phyloP scores from a whole-genome alignment of 2,113 vertebrate species.

The Psilopsiagon aurifrons region DNA sequence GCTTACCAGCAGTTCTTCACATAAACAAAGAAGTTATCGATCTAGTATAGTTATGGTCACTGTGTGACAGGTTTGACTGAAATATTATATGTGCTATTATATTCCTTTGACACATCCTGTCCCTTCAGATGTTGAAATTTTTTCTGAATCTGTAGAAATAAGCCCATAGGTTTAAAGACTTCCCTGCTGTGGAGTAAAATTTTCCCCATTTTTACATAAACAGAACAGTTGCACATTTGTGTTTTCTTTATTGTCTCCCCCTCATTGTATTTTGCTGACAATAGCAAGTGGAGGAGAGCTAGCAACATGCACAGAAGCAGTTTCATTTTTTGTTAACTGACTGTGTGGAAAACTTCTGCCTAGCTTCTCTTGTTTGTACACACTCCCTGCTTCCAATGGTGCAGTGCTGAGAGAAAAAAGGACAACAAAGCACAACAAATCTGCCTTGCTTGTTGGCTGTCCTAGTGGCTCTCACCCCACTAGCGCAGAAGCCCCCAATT shows the following conservation, averaged over 20 bases:
- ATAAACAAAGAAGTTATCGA: background rate
- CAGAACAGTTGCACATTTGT: background rate
- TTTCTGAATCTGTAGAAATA: background rate
- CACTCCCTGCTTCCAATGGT: background rate
- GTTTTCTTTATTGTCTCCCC: background rate
- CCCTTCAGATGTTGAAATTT: background rate
- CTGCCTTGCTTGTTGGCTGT: background rate
- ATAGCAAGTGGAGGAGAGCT: background rate
- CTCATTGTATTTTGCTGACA: background rate
- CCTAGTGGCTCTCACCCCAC: background rate
- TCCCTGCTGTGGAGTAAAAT: background rate
- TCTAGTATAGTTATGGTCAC: background rate
- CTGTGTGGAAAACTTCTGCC: conserved; percentile 14
- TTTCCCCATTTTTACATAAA: background rate
- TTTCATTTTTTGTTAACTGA: conserved; percentile 22
- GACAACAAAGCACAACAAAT: background rate
- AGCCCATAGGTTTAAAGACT: background rate
- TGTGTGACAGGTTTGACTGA: background rate
- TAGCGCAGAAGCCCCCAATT: background rate
- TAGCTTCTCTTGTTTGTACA: conserved; percentile 49
- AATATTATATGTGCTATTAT: background rate
- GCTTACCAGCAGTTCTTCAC: background rate
- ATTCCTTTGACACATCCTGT: background rate
- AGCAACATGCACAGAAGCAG: background rate
- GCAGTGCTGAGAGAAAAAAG: background rate